These are phyloP conservation scores for Sialis lutaria DNA, from an alignment of 2,888 invertebrate species.

Conservation along the genomic window DNA sequence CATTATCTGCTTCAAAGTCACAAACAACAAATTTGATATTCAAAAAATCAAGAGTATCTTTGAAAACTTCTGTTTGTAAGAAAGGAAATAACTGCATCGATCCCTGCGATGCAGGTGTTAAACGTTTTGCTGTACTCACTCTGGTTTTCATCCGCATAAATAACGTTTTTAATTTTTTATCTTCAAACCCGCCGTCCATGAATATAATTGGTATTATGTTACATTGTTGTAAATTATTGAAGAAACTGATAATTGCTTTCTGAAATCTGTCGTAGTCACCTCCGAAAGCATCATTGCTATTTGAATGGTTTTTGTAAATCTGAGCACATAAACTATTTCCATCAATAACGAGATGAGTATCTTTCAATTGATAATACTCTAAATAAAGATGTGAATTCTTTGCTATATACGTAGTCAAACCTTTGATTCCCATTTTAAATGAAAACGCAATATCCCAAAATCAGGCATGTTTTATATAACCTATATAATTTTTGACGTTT, in stretches of 20 bases:
- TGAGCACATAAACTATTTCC: conserved; percentile 60
- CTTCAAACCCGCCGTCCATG: conserved; percentile 64
- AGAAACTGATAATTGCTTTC: conserved; percentile 44
- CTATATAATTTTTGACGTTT: no score
- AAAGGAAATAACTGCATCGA: conserved; percentile 51
- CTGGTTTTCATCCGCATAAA: conserved; percentile 38
- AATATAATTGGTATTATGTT: conserved; percentile 54
- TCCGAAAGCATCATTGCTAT: conserved; percentile 55
- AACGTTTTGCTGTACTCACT: conserved; percentile 34
- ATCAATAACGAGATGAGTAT: conserved; percentile 58
- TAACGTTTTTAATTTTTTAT: conserved; percentile 50
- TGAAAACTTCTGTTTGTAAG: conserved; percentile 56
- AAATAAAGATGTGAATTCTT: conserved; percentile 45
- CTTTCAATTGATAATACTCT: conserved; percentile 41
- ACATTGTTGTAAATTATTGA: conserved; percentile 49
- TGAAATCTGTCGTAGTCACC: conserved; percentile 72
- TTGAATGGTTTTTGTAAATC: conserved; percentile 42
- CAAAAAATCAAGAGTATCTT: conserved; percentile 45
- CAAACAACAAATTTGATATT: conserved; percentile 51
- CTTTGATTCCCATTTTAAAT: conserved; percentile 62
- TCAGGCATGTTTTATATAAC: no score
- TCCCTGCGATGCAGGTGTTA: conserved; percentile 36
- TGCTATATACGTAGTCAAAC: conserved; percentile 65
- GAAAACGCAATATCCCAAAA: neutral
- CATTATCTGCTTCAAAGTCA: conserved; percentile 79